These are phyloP conservation scores for Ostrea edulis DNA, from an alignment of 1,140 invertebrate genomes.

Conservation along the genomic window DNA sequence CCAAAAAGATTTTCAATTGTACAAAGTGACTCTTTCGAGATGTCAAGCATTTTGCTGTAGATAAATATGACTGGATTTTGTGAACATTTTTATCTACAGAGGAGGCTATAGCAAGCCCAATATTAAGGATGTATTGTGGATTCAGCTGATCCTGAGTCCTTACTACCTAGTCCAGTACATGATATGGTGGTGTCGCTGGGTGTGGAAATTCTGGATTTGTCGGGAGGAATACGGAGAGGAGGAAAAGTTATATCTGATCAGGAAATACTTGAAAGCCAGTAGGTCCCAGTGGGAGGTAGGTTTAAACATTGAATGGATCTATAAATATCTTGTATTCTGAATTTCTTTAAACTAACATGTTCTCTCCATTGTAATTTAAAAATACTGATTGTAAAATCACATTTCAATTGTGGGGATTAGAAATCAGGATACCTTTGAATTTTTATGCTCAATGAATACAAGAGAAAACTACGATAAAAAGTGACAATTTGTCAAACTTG, in stretches of 20 bases:
- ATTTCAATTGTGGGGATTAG: too few species aligned
- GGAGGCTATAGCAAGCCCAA: conserved; percentile 92
- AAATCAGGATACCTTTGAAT: too few species aligned
- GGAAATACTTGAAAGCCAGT: conserved; percentile 87
- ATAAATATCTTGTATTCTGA: too few species aligned
- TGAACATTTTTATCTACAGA: conserved; percentile 77
- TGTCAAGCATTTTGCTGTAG: too few species aligned
- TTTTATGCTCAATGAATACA: too few species aligned
- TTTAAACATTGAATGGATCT: conserved; percentile 32
- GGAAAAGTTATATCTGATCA: conserved; percentile 91
- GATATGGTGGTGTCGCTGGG: conserved; percentile 88
- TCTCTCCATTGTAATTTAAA: too few species aligned
- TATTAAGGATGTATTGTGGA: conserved; percentile 86
- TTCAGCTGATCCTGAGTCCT: conserved; percentile 89
- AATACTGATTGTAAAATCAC: too few species aligned
- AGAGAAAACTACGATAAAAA: too few species aligned
- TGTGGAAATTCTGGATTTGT: conserved; percentile 88
- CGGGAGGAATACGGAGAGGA: conserved; percentile 89
- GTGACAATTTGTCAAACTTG: too few species aligned
- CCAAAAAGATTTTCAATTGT: too few species aligned
- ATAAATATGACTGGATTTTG: neutral
- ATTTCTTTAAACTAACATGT: too few species aligned
- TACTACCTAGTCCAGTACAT: conserved; percentile 86
- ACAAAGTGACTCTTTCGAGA: too few species aligned
- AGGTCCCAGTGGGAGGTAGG: conserved; percentile 82